Evolutionary conservation across 2,797 vertebrate genomes (phyloP).

Genomic region (Lepilemur ruficaudatus): DNA sequence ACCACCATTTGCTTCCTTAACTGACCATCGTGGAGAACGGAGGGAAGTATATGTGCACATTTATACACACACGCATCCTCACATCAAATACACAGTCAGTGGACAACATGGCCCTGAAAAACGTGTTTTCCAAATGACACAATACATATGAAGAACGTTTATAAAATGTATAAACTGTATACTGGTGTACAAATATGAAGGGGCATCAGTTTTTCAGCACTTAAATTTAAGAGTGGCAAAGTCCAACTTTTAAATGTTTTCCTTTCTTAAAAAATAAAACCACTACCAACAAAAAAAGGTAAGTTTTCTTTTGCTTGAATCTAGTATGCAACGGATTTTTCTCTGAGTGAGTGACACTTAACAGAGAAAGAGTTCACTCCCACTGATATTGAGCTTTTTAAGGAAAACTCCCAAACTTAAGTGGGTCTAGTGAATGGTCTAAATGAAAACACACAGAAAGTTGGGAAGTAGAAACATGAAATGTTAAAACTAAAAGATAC

Average conservation of each 20-base stretch:
- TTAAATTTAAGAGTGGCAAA: slow-evolving; percentile 30
- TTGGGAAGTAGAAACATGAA: background rate
- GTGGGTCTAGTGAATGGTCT: background rate
- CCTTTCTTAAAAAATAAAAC: slow-evolving; percentile 31
- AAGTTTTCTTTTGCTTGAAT: background rate
- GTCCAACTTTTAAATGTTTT: slow-evolving; percentile 20
- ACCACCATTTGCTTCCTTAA: background rate
- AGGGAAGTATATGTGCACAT: background rate
- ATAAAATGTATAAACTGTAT: background rate
- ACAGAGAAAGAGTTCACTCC: background rate
- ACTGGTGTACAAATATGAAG: background rate
- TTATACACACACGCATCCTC: background rate
- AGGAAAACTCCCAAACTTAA: background rate
- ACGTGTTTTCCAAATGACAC: background rate
- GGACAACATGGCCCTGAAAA: background rate
- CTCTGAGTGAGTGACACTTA: background rate
- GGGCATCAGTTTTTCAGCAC: background rate
- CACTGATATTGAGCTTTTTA: background rate
- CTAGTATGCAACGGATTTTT: background rate
- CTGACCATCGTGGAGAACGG: background rate
- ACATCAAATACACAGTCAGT: background rate
- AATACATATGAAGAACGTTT: background rate
- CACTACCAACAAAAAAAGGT: background rate
- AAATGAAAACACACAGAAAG: background rate
- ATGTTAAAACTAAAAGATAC: background rate